A percentile compares a stretch with the other conserved stretches of the same genome.
phyloP scores from a whole-genome alignment of 2,113 vertebrate species.

The Alouatta palliata region DNA sequence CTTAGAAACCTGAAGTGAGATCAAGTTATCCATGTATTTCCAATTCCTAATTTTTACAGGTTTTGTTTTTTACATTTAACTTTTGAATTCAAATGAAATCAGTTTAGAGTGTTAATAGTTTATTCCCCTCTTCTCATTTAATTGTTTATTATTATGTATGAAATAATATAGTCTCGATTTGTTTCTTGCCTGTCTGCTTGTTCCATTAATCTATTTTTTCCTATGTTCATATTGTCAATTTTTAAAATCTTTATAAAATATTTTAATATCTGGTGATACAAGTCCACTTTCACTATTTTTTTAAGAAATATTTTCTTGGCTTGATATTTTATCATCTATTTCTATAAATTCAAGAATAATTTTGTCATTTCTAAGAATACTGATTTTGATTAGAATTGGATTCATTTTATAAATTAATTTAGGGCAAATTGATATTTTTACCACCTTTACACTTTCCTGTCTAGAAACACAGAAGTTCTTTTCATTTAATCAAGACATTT shows the following conservation, averaged over 20 bases:
- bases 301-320: background rate
- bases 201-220: background rate
- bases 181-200: background rate
- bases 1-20: background rate
- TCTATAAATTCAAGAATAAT: background rate
- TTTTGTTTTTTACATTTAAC: background rate
- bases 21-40: background rate
- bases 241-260: constrained; percentile 40
- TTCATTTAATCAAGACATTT: background rate
- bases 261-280: background rate
- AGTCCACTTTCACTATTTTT: background rate
- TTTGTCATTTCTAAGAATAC: background rate
- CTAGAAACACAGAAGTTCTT: background rate
- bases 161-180: background rate
- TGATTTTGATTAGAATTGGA: background rate
- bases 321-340: background rate
- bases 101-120: constrained; percentile 23
- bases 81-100: constrained; percentile 30
- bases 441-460: background rate
- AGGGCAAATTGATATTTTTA: background rate
- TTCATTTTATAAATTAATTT: constrained; percentile 19
- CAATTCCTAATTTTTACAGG: background rate
- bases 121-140: background rate
- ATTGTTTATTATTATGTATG: background rate
- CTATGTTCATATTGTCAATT: background rate